Conservation (phyloP, 2,888 invertebrate genomes). For the Colletes collaris region DNA sequence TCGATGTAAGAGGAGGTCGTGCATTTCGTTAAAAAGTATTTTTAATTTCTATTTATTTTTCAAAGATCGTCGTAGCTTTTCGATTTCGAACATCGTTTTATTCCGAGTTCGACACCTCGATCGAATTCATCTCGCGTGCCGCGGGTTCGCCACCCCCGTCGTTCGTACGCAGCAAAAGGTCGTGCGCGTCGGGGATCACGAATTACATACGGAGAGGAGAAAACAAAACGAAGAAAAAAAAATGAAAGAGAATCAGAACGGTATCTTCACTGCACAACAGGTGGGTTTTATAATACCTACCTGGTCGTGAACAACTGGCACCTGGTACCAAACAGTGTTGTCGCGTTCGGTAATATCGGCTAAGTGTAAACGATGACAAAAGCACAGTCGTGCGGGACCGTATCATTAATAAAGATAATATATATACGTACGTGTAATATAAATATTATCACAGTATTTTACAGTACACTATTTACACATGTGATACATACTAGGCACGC, state of each 20-base stretch:
- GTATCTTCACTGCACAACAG: constrained; percentile 29
- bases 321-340: constrained; percentile 10
- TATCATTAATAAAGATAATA: constrained; percentile 53
- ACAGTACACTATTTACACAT: constrained; percentile 81
- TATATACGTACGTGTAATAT: constrained; percentile 70
- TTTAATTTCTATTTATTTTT: too few relatives aligned
- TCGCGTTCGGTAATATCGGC: constrained; percentile 12
- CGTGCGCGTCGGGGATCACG: too few relatives aligned
- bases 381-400: constrained; percentile 28
- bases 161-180: background rate
- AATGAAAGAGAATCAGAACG: background rate
- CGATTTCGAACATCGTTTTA: too few relatives aligned
- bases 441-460: constrained; percentile 83
- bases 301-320: constrained; percentile 39
- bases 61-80: too few relatives aligned
- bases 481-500: constrained; percentile 64
- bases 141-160: background rate
- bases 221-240: background rate
- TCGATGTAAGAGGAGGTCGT: too few relatives aligned
- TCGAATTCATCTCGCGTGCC: background rate
- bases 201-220: too few relatives aligned
- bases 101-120: background rate
- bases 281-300: constrained; percentile 48
- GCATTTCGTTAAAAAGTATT: too few relatives aligned
- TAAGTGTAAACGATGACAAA: constrained; percentile 15